Percentiles rank a stretch among this genome's conserved stretches.
Evolutionary conservation across 2,888 invertebrate species (phyloP).

Genomic region (Trachelus stipa): DNA sequence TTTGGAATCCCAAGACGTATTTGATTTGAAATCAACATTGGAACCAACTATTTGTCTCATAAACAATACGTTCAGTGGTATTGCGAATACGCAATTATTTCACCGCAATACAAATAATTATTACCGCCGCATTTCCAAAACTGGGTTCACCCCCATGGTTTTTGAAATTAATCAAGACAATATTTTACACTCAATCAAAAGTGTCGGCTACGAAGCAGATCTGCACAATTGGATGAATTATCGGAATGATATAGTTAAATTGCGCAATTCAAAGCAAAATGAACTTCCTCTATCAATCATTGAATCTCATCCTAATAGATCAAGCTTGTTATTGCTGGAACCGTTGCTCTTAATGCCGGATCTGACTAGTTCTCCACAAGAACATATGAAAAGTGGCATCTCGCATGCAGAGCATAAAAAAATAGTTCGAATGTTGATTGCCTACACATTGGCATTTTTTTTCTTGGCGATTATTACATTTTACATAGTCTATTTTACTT

Average conservation of each 20-base stretch:
- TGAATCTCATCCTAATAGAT: conserved; percentile 47
- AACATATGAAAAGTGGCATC: conserved; percentile 47
- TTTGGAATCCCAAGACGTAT: conserved; percentile 32
- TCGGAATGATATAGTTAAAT: conserved; percentile 31
- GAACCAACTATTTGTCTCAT: conserved; percentile 42
- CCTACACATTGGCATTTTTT: conserved; percentile 71
- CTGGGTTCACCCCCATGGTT: conserved; percentile 36
- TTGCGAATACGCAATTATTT: conserved; percentile 43
- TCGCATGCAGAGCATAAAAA: conserved; percentile 66
- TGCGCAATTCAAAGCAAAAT: conserved; percentile 30
- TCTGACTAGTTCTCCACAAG: conserved; percentile 52
- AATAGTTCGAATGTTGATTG: conserved; percentile 70
- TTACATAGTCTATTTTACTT: conserved; percentile 71
- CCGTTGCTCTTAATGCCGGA: conserved; percentile 69
- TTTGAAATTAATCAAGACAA: conserved; percentile 32
- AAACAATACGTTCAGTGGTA: conserved; percentile 22
- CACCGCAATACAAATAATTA: conserved; percentile 40
- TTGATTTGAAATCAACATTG: conserved; percentile 40
- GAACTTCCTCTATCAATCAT: conserved; percentile 28
- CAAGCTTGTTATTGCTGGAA: conserved; percentile 67
- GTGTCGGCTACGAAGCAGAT: conserved; percentile 39
- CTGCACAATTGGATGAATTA: conserved; percentile 44
- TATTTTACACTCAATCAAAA: conserved; percentile 35
- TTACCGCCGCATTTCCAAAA: conserved; percentile 48
- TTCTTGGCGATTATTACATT: conserved; percentile 69